These are phyloP conservation scores for Phrynocephalus vlangalii DNA, from an alignment of 2,797 vertebrate genomes.

Conservation along the genomic window DNA sequence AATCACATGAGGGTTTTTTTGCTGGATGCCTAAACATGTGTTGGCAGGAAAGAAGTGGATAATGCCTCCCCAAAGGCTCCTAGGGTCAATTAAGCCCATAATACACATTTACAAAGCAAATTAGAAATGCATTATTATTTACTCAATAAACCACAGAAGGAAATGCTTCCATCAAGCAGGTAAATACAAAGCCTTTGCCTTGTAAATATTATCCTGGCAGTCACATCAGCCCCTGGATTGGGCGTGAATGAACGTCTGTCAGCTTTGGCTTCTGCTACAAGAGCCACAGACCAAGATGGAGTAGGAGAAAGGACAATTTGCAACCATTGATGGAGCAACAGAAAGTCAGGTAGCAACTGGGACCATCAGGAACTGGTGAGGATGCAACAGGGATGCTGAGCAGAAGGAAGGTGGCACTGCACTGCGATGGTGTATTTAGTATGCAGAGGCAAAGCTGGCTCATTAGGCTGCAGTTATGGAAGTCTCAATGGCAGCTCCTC, in stretches of 20 bases:
- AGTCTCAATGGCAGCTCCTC: slow-evolving; percentile 21
- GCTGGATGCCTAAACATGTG: slow-evolving; percentile 5
- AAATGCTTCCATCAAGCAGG: slow-evolving; percentile 32
- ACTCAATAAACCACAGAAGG: slow-evolving; percentile 32
- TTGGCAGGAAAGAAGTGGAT: slow-evolving; percentile 7
- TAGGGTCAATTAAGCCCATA: slow-evolving; percentile 23
- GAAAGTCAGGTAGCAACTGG: slow-evolving; percentile 7
- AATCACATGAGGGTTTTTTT: slow-evolving; percentile 30
- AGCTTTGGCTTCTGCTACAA: not conserved
- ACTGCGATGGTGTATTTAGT: not conserved
- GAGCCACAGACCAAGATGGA: not conserved
- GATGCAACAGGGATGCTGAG: not conserved
- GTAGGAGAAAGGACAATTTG: not conserved
- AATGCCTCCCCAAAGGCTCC: slow-evolving; percentile 19
- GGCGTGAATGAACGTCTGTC: not conserved
- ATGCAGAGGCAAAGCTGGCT: slow-evolving; percentile 19
- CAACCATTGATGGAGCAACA: slow-evolving; percentile 1
- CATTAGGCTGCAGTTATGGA: not conserved
- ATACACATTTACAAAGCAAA: slow-evolving; percentile 22
- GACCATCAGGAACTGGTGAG: not conserved
- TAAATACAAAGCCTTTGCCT: slow-evolving; percentile 35
- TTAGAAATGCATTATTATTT: slow-evolving; percentile 42
- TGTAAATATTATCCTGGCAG: slow-evolving; percentile 25
- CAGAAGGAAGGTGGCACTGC: not conserved
- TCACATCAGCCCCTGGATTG: not conserved